Base-by-base conservation (phyloP, 2,797 vertebrate species). In the Podarcis lilfordi region DNA sequence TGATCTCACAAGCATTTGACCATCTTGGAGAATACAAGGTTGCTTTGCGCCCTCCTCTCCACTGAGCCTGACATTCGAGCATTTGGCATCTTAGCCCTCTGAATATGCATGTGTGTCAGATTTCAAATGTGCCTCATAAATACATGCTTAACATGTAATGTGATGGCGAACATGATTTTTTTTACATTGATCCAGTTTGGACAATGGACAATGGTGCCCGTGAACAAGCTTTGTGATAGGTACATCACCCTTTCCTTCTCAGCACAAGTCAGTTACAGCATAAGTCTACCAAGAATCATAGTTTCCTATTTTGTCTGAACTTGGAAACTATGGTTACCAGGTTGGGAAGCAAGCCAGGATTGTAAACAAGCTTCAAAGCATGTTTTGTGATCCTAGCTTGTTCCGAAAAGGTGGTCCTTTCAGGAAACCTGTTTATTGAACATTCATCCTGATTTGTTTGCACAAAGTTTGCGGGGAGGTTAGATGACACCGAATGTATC, bases 91-190 rank as follows among this genome's bases (percentile, higher is more conserved):
- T 35, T 17, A 32, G 45, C 35, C 21, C 40, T 32, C 27, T 40
- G 74, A 84, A 77, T 88, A 8, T 71, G 17, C 17, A 15, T 15
- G 32, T 59, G 81, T 27, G 9, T 79, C 81, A 2, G 45, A 71
- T 88, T 88, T 82, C 86, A 77, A 29, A 78, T 77, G 71, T 50
- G 80, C 72, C 11, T 17, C 10, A 76, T 50, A 77, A 68, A 68
- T 1, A 19, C 4, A 61, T 25, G 13, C 21, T n/a, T 64, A 55
- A 25, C 55, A 68, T 68, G 43, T 68, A 55, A 59, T 45, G 32
- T 27, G 29, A 75, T 64, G 27, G 32, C 4, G 45, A 17, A 61
- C 3, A 10, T 81, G 69, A 7, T 17, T 87, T 78, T 82, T 82
- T 69, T 78, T 25, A 15, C 9, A 43, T 13, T 74, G 17, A 25